These are phyloP conservation scores for Macroglossus sobrinus DNA, from an alignment of 2,113 vertebrate genomes.

Conservation along the genomic window DNA sequence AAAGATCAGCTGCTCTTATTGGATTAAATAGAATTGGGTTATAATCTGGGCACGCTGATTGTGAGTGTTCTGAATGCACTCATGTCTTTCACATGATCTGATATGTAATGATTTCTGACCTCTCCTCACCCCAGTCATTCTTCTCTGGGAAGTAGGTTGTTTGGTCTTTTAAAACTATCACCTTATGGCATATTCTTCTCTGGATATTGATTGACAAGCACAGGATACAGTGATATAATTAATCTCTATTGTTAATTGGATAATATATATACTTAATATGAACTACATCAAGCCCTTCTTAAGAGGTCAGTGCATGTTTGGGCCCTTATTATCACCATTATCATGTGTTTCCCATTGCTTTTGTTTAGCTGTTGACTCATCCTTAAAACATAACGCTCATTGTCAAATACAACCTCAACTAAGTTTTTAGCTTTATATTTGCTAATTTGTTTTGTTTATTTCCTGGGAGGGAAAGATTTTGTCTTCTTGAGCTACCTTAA, in stretches of 20 bases:
- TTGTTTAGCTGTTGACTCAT: not conserved
- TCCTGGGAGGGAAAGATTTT: not conserved
- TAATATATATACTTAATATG: not conserved
- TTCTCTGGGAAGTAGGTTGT: not conserved
- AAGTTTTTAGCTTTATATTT: not conserved
- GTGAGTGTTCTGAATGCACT: not conserved
- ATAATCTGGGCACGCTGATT: not conserved
- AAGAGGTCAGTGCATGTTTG: not conserved
- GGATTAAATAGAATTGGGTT: slow-evolving; percentile 27
- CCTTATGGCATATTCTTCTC: not conserved
- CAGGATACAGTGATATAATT: not conserved
- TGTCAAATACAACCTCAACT: not conserved
- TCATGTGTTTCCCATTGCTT: not conserved
- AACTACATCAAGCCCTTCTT: not conserved
- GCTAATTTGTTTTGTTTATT: not conserved
- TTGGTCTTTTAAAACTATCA: not conserved
- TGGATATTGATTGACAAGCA: not conserved
- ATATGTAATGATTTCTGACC: not conserved
- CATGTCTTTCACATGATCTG: not conserved
- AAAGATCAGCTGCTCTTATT: slow-evolving; percentile 42
- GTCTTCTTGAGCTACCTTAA: not conserved
- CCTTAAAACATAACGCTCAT: not conserved
- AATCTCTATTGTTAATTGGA: not conserved
- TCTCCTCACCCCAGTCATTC: not conserved
- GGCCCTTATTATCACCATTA: not conserved